Evolutionary conservation across 2,797 vertebrate species (phyloP).

Genomic region (Ceryle rudis): DNA sequence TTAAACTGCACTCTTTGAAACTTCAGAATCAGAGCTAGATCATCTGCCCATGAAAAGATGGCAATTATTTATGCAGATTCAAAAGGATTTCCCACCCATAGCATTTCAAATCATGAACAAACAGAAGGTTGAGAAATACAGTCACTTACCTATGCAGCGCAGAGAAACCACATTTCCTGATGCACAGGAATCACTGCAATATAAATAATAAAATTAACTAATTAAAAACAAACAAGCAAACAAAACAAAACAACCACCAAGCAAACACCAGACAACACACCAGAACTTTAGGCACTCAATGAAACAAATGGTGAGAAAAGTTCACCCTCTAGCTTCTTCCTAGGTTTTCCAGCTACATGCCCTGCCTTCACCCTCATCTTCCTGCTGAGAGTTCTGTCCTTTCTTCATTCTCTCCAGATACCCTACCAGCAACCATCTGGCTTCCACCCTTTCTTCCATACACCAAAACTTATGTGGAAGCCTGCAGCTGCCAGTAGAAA

Average conservation of each 20-base stretch:
- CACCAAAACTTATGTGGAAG: background rate
- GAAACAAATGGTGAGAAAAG: background rate
- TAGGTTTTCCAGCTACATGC: background rate
- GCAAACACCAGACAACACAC: background rate
- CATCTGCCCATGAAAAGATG: background rate
- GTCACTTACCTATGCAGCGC: constrained; percentile 84
- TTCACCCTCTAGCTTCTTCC: background rate
- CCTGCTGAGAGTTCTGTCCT: background rate
- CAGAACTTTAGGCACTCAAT: background rate
- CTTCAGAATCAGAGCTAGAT: background rate
- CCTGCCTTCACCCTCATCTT: background rate
- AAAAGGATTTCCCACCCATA: background rate
- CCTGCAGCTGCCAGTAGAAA: background rate
- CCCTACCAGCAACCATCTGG: background rate
- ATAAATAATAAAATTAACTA: background rate
- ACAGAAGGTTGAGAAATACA: background rate
- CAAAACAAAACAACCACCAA: too few relatives aligned
- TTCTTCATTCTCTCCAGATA: background rate
- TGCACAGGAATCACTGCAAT: constrained; percentile 79
- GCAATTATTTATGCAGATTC: background rate
- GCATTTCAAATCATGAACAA: background rate
- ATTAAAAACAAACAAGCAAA: background rate
- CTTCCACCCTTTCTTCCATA: background rate
- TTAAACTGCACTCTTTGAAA: background rate
- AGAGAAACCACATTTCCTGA: constrained; percentile 80